Percentiles rank a stretch among this genome's conserved stretches.
Conservation (phyloP, 37 sponge, comb jelly and placozoan species). For the Axinella damicornis region DNA sequence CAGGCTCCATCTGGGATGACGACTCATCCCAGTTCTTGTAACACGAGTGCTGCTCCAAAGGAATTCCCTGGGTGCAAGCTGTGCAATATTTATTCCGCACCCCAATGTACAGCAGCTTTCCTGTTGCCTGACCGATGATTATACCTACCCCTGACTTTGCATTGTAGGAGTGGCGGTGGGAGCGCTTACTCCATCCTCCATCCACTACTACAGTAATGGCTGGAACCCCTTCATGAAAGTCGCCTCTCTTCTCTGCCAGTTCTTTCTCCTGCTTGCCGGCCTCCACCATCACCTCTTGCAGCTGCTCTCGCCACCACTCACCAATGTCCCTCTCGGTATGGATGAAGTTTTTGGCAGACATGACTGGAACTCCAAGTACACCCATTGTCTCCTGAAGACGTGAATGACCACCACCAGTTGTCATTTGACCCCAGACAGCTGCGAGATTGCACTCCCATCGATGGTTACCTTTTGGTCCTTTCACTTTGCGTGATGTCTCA, state of each 20-base stretch:
- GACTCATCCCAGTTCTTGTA: slow-evolving; percentile 35
- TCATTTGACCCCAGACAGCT: slow-evolving; percentile 62
- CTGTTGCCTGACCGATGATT: slow-evolving; percentile 46
- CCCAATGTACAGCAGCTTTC: slow-evolving; percentile 50
- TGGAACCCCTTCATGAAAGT: slow-evolving; percentile 36
- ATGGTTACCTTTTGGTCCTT: not conserved
- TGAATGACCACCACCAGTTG: slow-evolving; percentile 12
- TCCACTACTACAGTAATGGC: slow-evolving; percentile 56
- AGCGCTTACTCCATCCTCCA: slow-evolving; percentile 55
- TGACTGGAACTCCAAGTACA: not conserved
- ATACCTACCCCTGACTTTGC: slow-evolving; percentile 56
- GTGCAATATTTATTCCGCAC: slow-evolving; percentile 54
- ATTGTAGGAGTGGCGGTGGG: slow-evolving; percentile 49
- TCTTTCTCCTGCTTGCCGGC: not conserved
- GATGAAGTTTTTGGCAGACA: slow-evolving; percentile 25
- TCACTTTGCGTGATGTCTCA: slow-evolving; percentile 25
- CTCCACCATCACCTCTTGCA: slow-evolving; percentile 11
- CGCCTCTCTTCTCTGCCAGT: not conserved
- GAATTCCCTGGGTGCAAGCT: slow-evolving; percentile 15
- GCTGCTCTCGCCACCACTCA: slow-evolving; percentile 3
- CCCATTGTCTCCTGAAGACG: not conserved
- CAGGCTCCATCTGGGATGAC: slow-evolving; percentile 36
- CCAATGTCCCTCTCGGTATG: slow-evolving; percentile 32
- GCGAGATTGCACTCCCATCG: slow-evolving; percentile 49
- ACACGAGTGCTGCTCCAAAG: slow-evolving; percentile 23